A percentile compares a stretch with the other conserved stretches of the same genome.
phyloP scores from a whole-genome alignment of 1,140 invertebrate genomes.

The Zaprionus ghesquierei region DNA sequence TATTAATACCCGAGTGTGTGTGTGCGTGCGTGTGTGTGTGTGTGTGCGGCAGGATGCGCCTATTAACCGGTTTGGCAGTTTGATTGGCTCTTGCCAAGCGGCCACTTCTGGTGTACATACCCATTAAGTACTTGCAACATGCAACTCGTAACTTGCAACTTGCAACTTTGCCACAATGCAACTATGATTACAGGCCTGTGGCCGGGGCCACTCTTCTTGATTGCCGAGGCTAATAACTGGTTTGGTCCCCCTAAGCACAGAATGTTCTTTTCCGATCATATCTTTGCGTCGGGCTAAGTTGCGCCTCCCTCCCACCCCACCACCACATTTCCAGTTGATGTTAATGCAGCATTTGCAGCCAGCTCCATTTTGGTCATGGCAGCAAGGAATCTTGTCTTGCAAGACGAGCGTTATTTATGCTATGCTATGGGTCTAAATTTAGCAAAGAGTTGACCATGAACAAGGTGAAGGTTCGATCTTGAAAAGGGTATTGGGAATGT shows the following conservation, averaged over 20 bases:
- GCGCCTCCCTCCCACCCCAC: not conserved
- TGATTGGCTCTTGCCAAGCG: conserved; percentile 59
- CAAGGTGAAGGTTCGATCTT: not conserved
- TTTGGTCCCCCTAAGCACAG: not conserved
- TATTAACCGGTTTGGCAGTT: conserved; percentile 74
- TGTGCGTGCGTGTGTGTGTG: conserved; percentile 27
- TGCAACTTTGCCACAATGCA: conserved; percentile 13
- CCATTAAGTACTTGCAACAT: conserved; percentile 50
- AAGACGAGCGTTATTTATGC: not conserved
- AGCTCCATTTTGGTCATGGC: not conserved
- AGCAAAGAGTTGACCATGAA: not conserved
- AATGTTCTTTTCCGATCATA: conserved; percentile 26
- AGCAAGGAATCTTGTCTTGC: not conserved
- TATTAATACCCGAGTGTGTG: conserved; percentile 28
- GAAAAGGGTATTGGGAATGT: too few species aligned
- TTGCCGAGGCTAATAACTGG: conserved; percentile 48
- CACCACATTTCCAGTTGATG: not conserved
- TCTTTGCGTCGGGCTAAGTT: not conserved
- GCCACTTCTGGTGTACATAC: conserved; percentile 72
- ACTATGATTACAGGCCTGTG: not conserved
- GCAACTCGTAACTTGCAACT: not conserved
- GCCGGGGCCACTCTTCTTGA: conserved; percentile 9
- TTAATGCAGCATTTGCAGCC: not conserved
- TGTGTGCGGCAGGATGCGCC: conserved; percentile 58
- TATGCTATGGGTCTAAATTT: not conserved